These are phyloP conservation scores for Apodemia hepburni DNA, from an alignment of 2,888 invertebrate species.

Conservation along the genomic window DNA sequence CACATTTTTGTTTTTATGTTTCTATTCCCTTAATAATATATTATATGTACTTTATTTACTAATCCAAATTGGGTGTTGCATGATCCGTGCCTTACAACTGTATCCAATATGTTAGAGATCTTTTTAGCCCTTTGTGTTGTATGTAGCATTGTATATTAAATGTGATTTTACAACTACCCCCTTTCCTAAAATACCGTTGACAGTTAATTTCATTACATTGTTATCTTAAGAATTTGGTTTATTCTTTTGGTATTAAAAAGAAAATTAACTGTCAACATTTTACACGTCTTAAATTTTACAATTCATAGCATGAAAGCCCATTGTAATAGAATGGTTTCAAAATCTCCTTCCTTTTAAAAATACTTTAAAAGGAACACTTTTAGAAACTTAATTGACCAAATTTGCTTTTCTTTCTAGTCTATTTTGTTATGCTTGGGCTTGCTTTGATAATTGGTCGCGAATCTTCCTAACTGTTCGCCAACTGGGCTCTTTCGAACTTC, in stretches of 20 bases:
- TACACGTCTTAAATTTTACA: conserved; percentile 49
- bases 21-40: conserved; percentile 41
- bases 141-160: conserved; percentile 68
- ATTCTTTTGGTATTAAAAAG: not conserved
- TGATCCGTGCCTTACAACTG: conserved; percentile 73
- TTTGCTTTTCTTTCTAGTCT: conserved; percentile 62
- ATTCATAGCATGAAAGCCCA: conserved; percentile 71
- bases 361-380: conserved; percentile 52
- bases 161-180: conserved; percentile 52
- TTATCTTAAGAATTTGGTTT: conserved; percentile 6
- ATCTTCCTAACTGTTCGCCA: conserved; percentile 47
- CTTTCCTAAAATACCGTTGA: conserved; percentile 62
- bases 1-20: conserved; percentile 41
- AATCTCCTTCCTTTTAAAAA: conserved; percentile 50
- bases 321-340: conserved; percentile 50
- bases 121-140: conserved; percentile 77
- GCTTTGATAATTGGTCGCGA: conserved; percentile 59
- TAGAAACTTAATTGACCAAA: conserved; percentile 59
- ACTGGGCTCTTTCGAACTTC: conserved; percentile 50
- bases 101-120: conserved; percentile 71
- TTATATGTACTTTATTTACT: conserved; percentile 37
- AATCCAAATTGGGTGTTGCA: conserved; percentile 75
- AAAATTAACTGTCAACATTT: conserved; percentile 68
- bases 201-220: conserved; percentile 52
- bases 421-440: conserved; percentile 74